Base-by-base conservation (phyloP, 2,113 vertebrate genomes). In the Pseudorhombus dupliciocellatus region DNA sequence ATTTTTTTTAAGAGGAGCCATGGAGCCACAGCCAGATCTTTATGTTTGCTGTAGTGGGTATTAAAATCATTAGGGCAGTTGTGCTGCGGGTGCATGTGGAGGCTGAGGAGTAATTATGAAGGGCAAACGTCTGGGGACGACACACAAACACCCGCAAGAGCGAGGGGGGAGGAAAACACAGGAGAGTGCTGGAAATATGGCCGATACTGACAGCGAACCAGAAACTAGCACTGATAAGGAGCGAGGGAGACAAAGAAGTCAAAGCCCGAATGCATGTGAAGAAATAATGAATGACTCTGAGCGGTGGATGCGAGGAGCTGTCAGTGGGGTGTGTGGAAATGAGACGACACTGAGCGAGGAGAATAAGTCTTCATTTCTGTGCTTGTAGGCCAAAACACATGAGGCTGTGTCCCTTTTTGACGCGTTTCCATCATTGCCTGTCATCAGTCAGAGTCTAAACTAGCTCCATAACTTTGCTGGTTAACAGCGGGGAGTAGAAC, bases 1-100 rank as follows among this genome's bases (percentile, higher is more conserved):
- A 86, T 50, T 50, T 48, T 50, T 84, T 67, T 55, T 28, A 59
- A 31, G 37, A 66, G 54, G 68, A 48, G 50, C 56, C 26, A 8
- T 11, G 42, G 40, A 56, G 69, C 42, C 42, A 37, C 30, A 3
- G 54, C 20, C 37, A 44, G 46, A 75, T 77, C 79, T 89, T 76
- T 86, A 68, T 84, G 82, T 89, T 90, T 83, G 73, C 57, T 3
- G 46, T 34, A 34, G 60, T 46, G 26, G 55, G 69, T 69, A 81
- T 88, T 86, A 68, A 85, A 89, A 87, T 89, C 77, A 85, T 89
- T 86, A 62, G 50, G 56, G 57, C 11, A 48, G 46, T 28, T 61
- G 59, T 14, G 46, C 42, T 6, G 42, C 18, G 42, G 42, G 42
- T 46, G 42, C 28, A 68, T 30, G 42, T 30, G 53, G 28, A 69